Percentiles rank a stretch among this genome's conserved stretches.
These are phyloP conservation scores for Noctilio leporinus DNA, from an alignment of 2,113 vertebrate species.

Conservation along the genomic window DNA sequence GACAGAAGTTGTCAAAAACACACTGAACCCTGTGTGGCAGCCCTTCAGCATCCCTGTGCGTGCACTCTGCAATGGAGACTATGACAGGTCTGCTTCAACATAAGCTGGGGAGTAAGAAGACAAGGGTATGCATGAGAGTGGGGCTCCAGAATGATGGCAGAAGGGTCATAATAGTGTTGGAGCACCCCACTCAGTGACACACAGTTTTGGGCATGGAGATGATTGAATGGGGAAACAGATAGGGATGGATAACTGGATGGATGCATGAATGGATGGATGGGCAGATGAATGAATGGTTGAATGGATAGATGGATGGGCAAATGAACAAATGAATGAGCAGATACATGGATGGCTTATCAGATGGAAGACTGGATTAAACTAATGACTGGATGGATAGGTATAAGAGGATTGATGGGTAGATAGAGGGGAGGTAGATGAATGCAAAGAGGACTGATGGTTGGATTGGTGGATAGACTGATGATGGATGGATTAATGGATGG, in stretches of 20 bases:
- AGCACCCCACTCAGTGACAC: not conserved
- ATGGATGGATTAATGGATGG: not conserved
- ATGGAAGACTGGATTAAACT: not conserved
- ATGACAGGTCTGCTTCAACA: constrained; percentile 85
- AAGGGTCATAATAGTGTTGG: not conserved
- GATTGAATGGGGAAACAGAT: not conserved
- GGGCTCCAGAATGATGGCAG: not conserved
- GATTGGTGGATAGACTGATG: not conserved
- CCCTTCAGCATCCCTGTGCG: constrained; percentile 96
- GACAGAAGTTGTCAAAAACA: constrained; percentile 95
- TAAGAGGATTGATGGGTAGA: not conserved
- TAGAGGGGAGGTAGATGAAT: not conserved
- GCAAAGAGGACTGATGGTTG: not conserved
- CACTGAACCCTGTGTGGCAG: constrained; percentile 96
- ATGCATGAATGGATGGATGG: not conserved
- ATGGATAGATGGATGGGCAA: not conserved
- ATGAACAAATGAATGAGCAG: not conserved
- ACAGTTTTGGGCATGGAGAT: not conserved
- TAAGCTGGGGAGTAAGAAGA: not conserved
- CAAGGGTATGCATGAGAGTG: not conserved
- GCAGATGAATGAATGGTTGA: not conserved
- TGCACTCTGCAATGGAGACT: constrained; percentile 96
- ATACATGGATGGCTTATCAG: not conserved
- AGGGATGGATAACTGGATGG: not conserved
- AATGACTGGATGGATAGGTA: not conserved